Conservation (phyloP, 2,113 vertebrate genomes). For the Calyptomena viridis region DNA sequence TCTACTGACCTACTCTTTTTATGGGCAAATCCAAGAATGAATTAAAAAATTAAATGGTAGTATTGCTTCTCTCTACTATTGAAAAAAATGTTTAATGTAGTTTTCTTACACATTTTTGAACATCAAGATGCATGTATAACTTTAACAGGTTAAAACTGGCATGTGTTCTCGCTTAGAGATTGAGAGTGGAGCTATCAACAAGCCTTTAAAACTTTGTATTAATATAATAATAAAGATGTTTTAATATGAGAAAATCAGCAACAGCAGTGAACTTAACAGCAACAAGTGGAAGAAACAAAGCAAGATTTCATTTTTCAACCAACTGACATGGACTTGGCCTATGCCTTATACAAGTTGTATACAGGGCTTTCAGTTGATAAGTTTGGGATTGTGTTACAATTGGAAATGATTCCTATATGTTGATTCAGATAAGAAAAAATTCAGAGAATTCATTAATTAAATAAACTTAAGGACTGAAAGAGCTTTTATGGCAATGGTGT, state of each 20-base stretch:
- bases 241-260: background rate
- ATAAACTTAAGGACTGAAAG: background rate
- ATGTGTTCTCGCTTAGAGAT: background rate
- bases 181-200: background rate
- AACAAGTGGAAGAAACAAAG: background rate
- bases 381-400: background rate
- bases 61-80: background rate
- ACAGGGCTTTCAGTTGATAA: background rate
- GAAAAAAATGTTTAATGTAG: background rate
- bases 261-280: background rate
- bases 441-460: background rate
- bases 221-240: too few relatives aligned
- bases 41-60: background rate
- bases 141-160: background rate
- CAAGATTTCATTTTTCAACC: background rate
- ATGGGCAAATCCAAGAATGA: background rate
- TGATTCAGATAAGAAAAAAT: background rate
- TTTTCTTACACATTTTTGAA: background rate
- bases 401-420: background rate
- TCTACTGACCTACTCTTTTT: background rate
- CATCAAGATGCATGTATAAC: background rate
- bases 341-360: background rate
- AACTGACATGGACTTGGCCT: background rate
- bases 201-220: background rate
- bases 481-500: background rate